These are phyloP conservation scores for Corbicula japonica DNA, from an alignment of 2,888 invertebrate species.

Conservation along the genomic window DNA sequence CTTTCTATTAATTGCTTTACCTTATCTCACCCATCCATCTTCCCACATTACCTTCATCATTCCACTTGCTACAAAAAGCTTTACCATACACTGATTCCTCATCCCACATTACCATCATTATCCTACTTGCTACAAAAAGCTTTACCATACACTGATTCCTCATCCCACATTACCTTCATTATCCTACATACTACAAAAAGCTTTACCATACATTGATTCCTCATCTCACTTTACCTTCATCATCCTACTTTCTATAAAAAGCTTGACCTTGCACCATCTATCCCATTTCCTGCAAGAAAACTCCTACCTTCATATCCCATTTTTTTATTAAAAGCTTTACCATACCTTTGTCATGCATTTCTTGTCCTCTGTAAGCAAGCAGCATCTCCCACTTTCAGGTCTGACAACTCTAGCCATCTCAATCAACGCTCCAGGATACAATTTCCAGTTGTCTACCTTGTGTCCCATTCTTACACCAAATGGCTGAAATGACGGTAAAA, in stretches of 20 bases:
- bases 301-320: neutral
- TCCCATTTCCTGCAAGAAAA: neutral
- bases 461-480: constrained; percentile 89
- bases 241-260: too few species aligned
- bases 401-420: constrained; percentile 88
- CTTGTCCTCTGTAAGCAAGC: constrained; percentile 87
- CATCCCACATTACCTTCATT: constrained; percentile 26
- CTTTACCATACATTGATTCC: too few species aligned
- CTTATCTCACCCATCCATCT: too few species aligned
- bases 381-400: constrained; percentile 87
- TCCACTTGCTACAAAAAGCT: too few species aligned
- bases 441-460: constrained; percentile 87
- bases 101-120: too few species aligned
- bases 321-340: neutral
- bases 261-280: too few species aligned
- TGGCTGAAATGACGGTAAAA: constrained; percentile 87
- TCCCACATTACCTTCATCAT: constrained; percentile 25
- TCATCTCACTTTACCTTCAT: too few species aligned
- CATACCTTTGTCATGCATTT: constrained; percentile 82
- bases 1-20: too few species aligned
- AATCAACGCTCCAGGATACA: constrained; percentile 88
- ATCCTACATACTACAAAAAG: too few species aligned
- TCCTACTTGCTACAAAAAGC: too few species aligned
- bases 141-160: too few species aligned
- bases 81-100: too few species aligned